Conservation (phyloP, 1,140 invertebrate genomes). For the Tribolium castaneum region DNA sequence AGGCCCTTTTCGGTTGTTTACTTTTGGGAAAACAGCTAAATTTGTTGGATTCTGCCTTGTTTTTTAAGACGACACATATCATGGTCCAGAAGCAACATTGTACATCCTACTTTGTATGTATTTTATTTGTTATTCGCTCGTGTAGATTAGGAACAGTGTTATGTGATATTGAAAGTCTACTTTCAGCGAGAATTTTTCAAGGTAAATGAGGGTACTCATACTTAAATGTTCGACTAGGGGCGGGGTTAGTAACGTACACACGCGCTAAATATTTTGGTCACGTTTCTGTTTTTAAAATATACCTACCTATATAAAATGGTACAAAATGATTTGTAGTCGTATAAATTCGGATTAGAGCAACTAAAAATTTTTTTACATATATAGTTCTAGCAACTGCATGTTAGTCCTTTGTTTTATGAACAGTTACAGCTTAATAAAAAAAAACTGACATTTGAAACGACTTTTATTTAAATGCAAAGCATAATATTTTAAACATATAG, state of each 20-base stretch:
- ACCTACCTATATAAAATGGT: slow-evolving; percentile 7
- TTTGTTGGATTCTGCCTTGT: too few relatives aligned
- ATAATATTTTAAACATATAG: background rate
- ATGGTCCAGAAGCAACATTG: too few relatives aligned
- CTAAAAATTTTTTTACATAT: slow-evolving; percentile 21
- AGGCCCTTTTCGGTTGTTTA: too few relatives aligned
- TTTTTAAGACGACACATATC: too few relatives aligned
- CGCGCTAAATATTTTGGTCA: slow-evolving; percentile 4
- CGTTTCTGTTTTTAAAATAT: slow-evolving; percentile 10
- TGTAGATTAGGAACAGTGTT: background rate
- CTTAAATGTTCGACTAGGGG: background rate
- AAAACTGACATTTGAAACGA: slow-evolving; percentile 13
- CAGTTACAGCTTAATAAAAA: slow-evolving; percentile 25
- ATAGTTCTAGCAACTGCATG: slow-evolving; percentile 33
- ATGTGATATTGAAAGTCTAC: background rate
- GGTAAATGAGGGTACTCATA: background rate
- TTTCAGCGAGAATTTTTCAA: background rate
- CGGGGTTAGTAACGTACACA: slow-evolving; percentile 21
- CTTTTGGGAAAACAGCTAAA: too few relatives aligned
- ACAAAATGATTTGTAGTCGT: slow-evolving; percentile 10
- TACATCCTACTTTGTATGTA: too few relatives aligned
- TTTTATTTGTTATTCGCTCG: background rate
- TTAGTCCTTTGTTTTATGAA: slow-evolving; percentile 35
- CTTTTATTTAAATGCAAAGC: slow-evolving; percentile 1
- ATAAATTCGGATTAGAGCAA: background rate